Conservation (phyloP, 2,797 vertebrate genomes). For the Eulemur albifrons region DNA sequence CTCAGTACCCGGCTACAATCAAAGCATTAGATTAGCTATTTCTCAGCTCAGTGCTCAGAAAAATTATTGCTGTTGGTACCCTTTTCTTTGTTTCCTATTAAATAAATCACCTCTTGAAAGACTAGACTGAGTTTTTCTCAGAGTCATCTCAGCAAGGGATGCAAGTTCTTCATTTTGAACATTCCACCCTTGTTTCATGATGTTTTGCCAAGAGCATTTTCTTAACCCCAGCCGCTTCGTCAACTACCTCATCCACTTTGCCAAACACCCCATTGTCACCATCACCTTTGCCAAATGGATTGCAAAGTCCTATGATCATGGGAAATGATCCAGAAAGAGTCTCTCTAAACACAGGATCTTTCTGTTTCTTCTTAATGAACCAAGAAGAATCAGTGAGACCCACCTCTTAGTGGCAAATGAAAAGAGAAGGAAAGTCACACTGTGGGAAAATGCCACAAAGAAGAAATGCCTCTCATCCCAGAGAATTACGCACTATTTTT, state of each 20-base stretch:
- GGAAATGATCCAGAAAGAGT: conserved; percentile 60
- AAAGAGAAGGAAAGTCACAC: conserved; percentile 53
- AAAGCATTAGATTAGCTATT: conserved; percentile 11
- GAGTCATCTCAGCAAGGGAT: not conserved
- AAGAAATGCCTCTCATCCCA: not conserved
- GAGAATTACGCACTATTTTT: not conserved
- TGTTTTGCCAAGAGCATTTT: conserved; percentile 40
- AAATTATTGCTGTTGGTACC: not conserved
- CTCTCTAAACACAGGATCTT: conserved; percentile 52
- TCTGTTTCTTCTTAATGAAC: conserved; percentile 57
- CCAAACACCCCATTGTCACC: conserved; percentile 40
- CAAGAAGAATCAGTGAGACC: conserved; percentile 44
- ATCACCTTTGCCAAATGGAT: conserved; percentile 59
- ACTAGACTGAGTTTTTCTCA: not conserved
- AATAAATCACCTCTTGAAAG: conserved; percentile 7
- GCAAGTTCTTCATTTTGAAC: not conserved
- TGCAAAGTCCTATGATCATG: conserved; percentile 42
- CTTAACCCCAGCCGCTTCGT: not conserved
- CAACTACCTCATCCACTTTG: conserved; percentile 27
- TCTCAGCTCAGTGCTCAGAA: conserved; percentile 32
- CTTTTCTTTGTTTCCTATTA: not conserved
- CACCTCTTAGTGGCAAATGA: conserved; percentile 21
- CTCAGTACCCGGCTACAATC: not conserved
- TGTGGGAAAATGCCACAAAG: conserved; percentile 6
- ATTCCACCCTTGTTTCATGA: conserved; percentile 5